These are phyloP conservation scores for Graphium colonna DNA, from an alignment of 2,888 invertebrate genomes.

Conservation along the genomic window DNA sequence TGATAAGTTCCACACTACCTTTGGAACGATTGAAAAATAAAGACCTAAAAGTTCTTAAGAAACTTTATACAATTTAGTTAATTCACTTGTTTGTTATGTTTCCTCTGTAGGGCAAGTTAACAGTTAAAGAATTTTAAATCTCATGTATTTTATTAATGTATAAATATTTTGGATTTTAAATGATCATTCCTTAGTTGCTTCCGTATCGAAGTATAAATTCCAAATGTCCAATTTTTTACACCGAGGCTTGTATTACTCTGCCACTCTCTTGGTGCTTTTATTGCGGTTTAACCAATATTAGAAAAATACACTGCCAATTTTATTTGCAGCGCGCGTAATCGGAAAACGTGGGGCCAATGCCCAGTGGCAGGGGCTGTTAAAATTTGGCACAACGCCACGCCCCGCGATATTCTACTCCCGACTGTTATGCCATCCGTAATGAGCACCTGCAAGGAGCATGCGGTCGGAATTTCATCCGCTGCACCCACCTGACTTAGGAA, in stretches of 20 bases:
- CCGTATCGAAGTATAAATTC: too few species aligned
- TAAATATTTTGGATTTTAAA: too few species aligned
- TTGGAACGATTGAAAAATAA: not conserved
- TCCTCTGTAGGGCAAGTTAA: too few species aligned
- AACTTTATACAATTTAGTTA: too few species aligned
- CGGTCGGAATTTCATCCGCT: constrained; percentile 32
- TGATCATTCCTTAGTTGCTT: too few species aligned
- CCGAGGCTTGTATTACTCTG: not conserved
- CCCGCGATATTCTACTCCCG: constrained; percentile 30
- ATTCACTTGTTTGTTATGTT: too few species aligned
- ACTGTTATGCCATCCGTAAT: constrained; percentile 32
- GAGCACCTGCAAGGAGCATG: constrained; percentile 38
- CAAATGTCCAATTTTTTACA: not conserved
- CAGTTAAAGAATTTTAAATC: too few species aligned
- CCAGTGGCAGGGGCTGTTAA: constrained; percentile 30
- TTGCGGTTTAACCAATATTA: constrained; percentile 19
- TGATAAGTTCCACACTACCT: constrained; percentile 24
- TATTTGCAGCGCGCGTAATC: constrained; percentile 33
- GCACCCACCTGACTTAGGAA: constrained; percentile 30
- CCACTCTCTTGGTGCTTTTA: not conserved
- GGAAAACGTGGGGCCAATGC: constrained; percentile 29
- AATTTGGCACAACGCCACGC: constrained; percentile 50
- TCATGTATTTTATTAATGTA: too few species aligned
- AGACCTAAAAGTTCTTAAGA: too few species aligned
- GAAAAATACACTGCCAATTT: constrained; percentile 20